Evolutionary conservation across 2,113 vertebrate species (phyloP).

Genomic region (Perca schrenkii): DNA sequence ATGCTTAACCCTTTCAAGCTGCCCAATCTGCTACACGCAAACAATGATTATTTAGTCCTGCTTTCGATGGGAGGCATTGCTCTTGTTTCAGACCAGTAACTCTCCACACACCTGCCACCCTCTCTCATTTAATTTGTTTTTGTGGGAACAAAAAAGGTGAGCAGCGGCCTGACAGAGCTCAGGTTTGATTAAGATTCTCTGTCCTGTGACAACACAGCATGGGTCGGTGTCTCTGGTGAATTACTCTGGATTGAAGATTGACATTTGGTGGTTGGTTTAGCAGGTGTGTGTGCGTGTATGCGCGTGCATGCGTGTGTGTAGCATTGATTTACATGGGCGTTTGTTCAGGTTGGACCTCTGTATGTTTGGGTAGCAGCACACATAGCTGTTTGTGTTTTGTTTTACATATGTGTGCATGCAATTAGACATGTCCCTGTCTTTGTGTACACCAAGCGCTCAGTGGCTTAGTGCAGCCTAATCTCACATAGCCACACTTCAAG

Average conservation of each 20-base stretch:
- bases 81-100: slow-evolving; percentile 56
- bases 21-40: slow-evolving; percentile 73
- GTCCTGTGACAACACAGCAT: slow-evolving; percentile 61
- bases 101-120: slow-evolving; percentile 16
- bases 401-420: slow-evolving; percentile 32
- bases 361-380: slow-evolving; percentile 6
- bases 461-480: slow-evolving; percentile 61
- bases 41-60: slow-evolving; percentile 72
- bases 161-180: slow-evolving; percentile 52
- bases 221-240: slow-evolving; percentile 56
- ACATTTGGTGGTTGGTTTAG: slow-evolving; percentile 62
- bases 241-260: slow-evolving; percentile 70
- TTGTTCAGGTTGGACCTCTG: slow-evolving; percentile 20
- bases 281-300: slow-evolving; percentile 1
- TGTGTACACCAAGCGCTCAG: slow-evolving; percentile 36
- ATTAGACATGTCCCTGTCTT: slow-evolving; percentile 18
- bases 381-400: slow-evolving; percentile 18
- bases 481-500: slow-evolving; percentile 57
- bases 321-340: slow-evolving; percentile 17
- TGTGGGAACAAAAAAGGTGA: slow-evolving; percentile 39
- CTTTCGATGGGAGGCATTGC: slow-evolving; percentile 60
- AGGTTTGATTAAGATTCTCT: slow-evolving; percentile 77
- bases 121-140: slow-evolving; percentile 51
- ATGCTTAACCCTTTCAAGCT: slow-evolving; percentile 84
- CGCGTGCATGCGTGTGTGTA: not conserved